phyloP scores from a whole-genome alignment of 2,113 vertebrate species.

The Sylvia atricapilla region DNA sequence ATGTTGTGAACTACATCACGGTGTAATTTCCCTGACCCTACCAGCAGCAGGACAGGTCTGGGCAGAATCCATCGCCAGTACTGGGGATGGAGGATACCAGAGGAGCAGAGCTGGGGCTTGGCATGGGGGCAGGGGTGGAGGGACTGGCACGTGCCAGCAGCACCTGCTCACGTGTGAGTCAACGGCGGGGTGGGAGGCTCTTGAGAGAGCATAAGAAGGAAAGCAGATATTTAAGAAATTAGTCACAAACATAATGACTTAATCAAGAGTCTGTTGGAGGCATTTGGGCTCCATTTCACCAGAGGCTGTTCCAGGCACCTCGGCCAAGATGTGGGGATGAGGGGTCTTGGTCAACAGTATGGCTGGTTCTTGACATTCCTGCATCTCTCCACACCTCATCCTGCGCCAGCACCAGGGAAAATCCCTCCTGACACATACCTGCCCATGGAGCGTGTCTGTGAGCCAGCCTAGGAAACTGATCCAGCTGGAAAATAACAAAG shows the following conservation, averaged over 20 bases:
- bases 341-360: neutral
- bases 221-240: slow-evolving; percentile 59
- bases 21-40: neutral
- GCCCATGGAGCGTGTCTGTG: accelerated
- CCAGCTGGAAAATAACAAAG: neutral
- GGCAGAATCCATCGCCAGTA: neutral
- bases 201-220: slow-evolving; percentile 24
- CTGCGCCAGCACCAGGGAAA: accelerated
- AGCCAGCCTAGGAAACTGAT: neutral
- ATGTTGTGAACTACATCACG: accelerated
- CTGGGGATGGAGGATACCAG: neutral
- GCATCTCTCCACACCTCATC: neutral
- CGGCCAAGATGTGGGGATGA: accelerated
- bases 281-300: neutral
- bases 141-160: neutral
- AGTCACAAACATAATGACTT: slow-evolving; percentile 48
- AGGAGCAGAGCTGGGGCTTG: neutral
- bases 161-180: slow-evolving; percentile 16
- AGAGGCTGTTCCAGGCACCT: neutral
- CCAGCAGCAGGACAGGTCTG: neutral
- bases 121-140: neutral
- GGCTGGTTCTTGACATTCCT: neutral
- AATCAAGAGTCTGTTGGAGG: slow-evolving; percentile 24
- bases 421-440: neutral
- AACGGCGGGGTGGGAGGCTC: neutral